Conservation (phyloP, 2,888 invertebrate genomes). For the Heliconius ismenius region DNA sequence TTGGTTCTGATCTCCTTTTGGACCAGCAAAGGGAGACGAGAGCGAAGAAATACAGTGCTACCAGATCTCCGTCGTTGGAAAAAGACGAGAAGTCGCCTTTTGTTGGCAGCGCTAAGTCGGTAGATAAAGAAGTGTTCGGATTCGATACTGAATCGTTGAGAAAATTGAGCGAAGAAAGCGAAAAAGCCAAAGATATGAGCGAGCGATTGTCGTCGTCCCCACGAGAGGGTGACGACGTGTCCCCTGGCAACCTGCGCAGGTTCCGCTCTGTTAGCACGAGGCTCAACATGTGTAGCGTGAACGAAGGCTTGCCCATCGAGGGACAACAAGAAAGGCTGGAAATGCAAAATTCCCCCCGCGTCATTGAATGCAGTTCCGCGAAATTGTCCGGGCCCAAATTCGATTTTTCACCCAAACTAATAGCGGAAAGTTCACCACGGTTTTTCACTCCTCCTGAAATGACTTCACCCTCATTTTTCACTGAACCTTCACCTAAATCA, state of each 20-base stretch:
- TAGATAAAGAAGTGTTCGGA: conserved; percentile 65
- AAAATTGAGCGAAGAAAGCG: conserved; percentile 55
- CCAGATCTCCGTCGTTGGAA: conserved; percentile 76
- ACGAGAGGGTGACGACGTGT: conserved; percentile 57
- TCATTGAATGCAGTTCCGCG: conserved; percentile 70
- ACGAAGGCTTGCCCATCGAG: conserved; percentile 59
- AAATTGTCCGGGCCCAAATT: conserved; percentile 72
- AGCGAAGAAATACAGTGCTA: conserved; percentile 73
- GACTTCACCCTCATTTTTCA: conserved; percentile 72
- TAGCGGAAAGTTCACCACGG: conserved; percentile 70
- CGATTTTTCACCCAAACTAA: conserved; percentile 73
- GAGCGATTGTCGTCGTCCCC: conserved; percentile 52
- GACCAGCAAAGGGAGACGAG: conserved; percentile 63
- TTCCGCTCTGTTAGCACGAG: conserved; percentile 73
- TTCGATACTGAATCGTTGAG: conserved; percentile 64
- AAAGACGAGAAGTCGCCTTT: conserved; percentile 79
- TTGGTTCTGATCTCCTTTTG: conserved; percentile 62
- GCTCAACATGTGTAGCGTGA: conserved; percentile 70
- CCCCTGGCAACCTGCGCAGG: conserved; percentile 64
- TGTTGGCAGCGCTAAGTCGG: conserved; percentile 58
- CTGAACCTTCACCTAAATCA: conserved; percentile 73
- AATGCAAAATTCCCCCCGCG: conserved; percentile 72
- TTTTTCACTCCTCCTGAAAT: conserved; percentile 76
- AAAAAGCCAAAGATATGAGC: conserved; percentile 48
- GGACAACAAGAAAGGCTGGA: conserved; percentile 65